Percentiles rank a stretch among this genome's conserved stretches.
These are phyloP conservation scores for Ophion ellenae DNA, from an alignment of 2,888 invertebrate genomes.

Conservation along the genomic window DNA sequence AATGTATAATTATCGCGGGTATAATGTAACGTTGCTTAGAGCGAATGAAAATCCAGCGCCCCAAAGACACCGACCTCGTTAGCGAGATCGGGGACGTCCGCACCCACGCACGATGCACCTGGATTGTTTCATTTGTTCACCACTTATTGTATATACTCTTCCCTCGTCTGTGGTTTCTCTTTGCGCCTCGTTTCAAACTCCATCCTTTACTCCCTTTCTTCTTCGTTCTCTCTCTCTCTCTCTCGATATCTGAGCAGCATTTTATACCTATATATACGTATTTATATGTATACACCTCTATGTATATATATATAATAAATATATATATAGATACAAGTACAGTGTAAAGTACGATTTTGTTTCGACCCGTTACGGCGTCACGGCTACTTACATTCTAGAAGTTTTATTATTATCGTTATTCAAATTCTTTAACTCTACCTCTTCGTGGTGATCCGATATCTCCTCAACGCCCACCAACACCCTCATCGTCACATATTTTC, in stretches of 20 bases:
- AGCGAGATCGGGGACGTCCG: constrained; percentile 58
- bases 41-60: constrained; percentile 63
- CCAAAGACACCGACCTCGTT: constrained; percentile 53
- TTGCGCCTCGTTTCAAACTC: constrained; percentile 15
- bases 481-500: constrained; percentile 40
- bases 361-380: constrained; percentile 61
- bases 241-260: constrained; percentile 67
- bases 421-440: constrained; percentile 63
- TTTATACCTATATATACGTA: constrained; percentile 60
- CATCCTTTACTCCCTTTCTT: constrained; percentile 23
- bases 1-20: constrained; percentile 57
- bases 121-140: constrained; percentile 44
- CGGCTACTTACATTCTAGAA: constrained; percentile 68
- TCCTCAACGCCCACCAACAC: constrained; percentile 52
- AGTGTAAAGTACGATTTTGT: constrained; percentile 66
- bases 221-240: constrained; percentile 40
- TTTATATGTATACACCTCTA: constrained; percentile 46
- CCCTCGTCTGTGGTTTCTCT: constrained; percentile 8
- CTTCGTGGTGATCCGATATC: constrained; percentile 61
- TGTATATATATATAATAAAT: constrained; percentile 54
- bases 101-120: constrained; percentile 53
- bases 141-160: constrained; percentile 14
- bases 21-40: constrained; percentile 44
- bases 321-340: constrained; percentile 65
- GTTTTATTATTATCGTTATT: constrained; percentile 68